Evolutionary conservation across 2,113 vertebrate species (phyloP).

Genomic region (Euleptes europaea): DNA sequence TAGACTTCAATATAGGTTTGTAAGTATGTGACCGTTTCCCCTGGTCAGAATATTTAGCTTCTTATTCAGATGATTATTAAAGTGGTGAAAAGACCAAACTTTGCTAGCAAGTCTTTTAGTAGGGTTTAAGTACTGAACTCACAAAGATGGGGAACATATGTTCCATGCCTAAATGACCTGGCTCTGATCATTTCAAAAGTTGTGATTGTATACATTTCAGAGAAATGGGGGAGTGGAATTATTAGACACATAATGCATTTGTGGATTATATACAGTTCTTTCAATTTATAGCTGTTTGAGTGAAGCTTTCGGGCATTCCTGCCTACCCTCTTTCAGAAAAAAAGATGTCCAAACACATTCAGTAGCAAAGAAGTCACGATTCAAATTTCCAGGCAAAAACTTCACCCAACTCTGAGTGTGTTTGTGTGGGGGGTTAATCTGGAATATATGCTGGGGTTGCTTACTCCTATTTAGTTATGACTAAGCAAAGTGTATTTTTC

Average conservation of each 20-base stretch:
- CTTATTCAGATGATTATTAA: not conserved
- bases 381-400: conserved; percentile 22
- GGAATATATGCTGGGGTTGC: not conserved
- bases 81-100: not conserved
- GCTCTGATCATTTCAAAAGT: not conserved
- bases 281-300: not conserved
- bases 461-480: conserved; percentile 9
- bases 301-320: not conserved
- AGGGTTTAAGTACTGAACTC: not conserved
- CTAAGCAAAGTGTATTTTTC: not conserved
- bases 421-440: conserved; percentile 4
- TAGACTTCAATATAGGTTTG: not conserved
- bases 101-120: not conserved
- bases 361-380: not conserved
- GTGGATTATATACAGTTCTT: not conserved
- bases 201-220: not conserved
- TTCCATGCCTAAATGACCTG: not conserved
- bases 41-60: not conserved
- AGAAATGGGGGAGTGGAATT: not conserved
- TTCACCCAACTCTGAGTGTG: not conserved
- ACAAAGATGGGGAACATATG: not conserved
- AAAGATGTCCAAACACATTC: not conserved
- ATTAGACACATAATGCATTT: not conserved
- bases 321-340: not conserved
- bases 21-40: not conserved